Conservation (phyloP, 2,113 vertebrate species). For the Muntiacus reevesi region DNA sequence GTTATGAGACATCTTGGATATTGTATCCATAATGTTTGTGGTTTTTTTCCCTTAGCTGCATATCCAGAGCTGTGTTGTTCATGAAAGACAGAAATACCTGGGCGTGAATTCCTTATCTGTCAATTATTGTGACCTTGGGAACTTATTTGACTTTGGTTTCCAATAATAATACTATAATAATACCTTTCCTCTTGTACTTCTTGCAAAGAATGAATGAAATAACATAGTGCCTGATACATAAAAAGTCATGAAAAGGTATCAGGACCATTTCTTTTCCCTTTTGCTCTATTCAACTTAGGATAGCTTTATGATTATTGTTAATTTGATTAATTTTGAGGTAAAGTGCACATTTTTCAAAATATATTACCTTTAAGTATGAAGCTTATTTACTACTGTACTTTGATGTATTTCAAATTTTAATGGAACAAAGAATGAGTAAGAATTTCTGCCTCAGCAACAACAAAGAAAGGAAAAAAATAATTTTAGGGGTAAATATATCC, state of each 20-base stretch:
- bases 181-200: neutral
- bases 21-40: neutral
- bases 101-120: neutral
- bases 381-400: neutral
- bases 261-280: neutral
- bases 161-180: slow-evolving; percentile 5
- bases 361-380: neutral
- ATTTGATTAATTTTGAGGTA: neutral
- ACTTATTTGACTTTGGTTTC: neutral
- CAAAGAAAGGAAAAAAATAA: neutral
- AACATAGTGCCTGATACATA: neutral
- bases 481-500: neutral
- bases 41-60: neutral
- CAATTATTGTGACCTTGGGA: neutral
- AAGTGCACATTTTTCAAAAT: neutral
- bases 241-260: neutral
- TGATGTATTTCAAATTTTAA: neutral
- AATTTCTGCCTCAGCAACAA: neutral
- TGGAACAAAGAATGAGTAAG: neutral
- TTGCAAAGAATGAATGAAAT: neutral
- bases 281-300: neutral
- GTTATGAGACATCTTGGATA: slow-evolving; percentile 21
- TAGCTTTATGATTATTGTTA: neutral
- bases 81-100: neutral
- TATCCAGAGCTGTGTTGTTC: neutral